Evolutionary conservation across 1,140 invertebrate genomes (phyloP).

Genomic region (Lanistes nyassanus): DNA sequence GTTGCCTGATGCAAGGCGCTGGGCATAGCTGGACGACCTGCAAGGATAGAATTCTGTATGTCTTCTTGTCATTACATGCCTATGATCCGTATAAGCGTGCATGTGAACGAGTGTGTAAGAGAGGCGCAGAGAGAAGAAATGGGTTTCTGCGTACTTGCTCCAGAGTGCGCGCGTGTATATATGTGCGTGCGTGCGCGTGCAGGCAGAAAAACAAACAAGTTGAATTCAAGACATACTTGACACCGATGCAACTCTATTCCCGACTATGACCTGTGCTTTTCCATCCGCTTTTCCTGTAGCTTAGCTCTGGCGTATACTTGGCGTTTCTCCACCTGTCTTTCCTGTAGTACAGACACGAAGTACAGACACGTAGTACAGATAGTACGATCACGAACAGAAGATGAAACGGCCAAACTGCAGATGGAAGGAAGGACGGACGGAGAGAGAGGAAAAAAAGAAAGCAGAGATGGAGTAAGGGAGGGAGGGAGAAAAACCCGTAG

Average conservation of each 20-base stretch:
- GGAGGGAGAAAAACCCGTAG: neutral
- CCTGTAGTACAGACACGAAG: neutral
- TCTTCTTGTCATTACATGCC: neutral
- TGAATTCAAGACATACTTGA: neutral
- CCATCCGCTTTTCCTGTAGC: neutral
- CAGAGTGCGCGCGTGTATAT: neutral
- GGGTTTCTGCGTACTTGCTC: neutral
- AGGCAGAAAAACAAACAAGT: neutral
- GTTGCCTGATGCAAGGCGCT: neutral
- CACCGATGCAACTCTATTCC: neutral
- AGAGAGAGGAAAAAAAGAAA: neutral
- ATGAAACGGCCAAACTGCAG: neutral
- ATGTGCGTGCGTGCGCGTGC: neutral
- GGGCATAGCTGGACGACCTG: neutral
- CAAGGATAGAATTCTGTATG: neutral
- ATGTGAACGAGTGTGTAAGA: neutral
- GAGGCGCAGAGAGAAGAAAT: neutral
- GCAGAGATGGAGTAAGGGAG: neutral
- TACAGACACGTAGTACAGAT: no score
- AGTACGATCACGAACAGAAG: neutral
- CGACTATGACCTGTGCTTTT: neutral
- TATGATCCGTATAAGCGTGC: neutral
- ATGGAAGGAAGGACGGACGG: neutral
- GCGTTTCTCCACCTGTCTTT: neutral
- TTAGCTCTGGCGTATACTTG: neutral